phyloP scores from a whole-genome alignment of 2,113 vertebrate species.

The Macquaria ambigua region DNA sequence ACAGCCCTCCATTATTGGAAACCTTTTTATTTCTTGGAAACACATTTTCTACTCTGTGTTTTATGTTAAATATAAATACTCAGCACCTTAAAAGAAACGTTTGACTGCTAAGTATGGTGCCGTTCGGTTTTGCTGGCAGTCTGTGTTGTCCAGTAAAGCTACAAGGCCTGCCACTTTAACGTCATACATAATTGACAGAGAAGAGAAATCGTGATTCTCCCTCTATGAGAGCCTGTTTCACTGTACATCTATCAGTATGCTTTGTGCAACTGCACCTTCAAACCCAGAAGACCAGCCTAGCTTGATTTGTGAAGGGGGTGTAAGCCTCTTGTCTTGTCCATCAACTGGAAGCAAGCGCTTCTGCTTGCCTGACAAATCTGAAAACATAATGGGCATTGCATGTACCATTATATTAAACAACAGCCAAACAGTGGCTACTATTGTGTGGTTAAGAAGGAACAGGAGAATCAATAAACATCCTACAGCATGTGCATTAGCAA shows the following conservation, averaged over 20 bases:
- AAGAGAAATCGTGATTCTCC: neutral
- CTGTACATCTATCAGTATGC: neutral
- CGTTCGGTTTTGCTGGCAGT: neutral
- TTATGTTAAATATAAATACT: conserved; percentile 19
- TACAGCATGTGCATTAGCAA: neutral
- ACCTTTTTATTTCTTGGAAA: conserved; percentile 1
- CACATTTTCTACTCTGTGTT: neutral
- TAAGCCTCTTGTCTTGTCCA: neutral
- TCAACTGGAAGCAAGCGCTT: neutral
- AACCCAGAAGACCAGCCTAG: neutral
- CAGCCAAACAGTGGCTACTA: neutral
- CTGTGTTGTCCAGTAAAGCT: neutral
- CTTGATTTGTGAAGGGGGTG: neutral
- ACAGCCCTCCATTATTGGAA: neutral
- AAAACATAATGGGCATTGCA: neutral
- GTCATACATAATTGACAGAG: conserved; percentile 17
- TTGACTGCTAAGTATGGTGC: neutral
- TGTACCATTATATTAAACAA: neutral
- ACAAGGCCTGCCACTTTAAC: neutral
- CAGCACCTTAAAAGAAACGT: neutral
- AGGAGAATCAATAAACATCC: neutral
- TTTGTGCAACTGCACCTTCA: neutral
- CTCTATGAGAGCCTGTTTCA: neutral
- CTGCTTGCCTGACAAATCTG: neutral
- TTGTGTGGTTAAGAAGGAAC: neutral